These are phyloP conservation scores for Alethe castanea DNA, from an alignment of 2,113 vertebrate genomes.

Conservation along the genomic window DNA sequence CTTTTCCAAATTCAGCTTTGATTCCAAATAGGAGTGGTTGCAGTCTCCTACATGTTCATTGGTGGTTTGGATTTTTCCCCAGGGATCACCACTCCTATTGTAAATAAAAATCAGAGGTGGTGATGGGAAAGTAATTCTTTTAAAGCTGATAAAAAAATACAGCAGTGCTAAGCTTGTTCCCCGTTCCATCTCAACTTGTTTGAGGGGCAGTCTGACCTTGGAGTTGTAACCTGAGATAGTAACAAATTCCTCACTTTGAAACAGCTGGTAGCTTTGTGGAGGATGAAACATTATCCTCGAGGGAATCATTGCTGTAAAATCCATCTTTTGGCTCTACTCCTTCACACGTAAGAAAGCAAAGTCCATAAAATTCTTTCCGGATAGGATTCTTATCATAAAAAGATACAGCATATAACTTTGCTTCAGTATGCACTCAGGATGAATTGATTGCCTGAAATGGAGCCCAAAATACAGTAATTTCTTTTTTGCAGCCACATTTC, in stretches of 20 bases:
- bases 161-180: neutral
- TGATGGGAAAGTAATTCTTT: neutral
- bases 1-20: neutral
- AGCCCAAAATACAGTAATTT: neutral
- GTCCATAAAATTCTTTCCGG: neutral
- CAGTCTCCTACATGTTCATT: accelerated
- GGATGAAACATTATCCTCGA: neutral
- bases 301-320: neutral
- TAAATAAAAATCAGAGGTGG: neutral
- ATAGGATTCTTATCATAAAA: neutral
- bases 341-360: neutral
- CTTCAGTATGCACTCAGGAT: neutral
- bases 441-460: neutral
- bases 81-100: neutral
- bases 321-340: neutral
- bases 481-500: neutral
- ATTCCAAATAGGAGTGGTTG: neutral
- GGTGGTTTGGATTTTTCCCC: neutral
- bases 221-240: neutral
- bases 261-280: neutral
- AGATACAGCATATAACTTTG: neutral
- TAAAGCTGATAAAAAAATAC: neutral
- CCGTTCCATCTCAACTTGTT: neutral
- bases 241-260: constrained; percentile 12
- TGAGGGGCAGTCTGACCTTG: constrained; percentile 25